Percentiles rank a stretch among this genome's conserved stretches.
phyloP scores from a whole-genome alignment of 1,140 invertebrate genomes.

The Radopholus similis region DNA sequence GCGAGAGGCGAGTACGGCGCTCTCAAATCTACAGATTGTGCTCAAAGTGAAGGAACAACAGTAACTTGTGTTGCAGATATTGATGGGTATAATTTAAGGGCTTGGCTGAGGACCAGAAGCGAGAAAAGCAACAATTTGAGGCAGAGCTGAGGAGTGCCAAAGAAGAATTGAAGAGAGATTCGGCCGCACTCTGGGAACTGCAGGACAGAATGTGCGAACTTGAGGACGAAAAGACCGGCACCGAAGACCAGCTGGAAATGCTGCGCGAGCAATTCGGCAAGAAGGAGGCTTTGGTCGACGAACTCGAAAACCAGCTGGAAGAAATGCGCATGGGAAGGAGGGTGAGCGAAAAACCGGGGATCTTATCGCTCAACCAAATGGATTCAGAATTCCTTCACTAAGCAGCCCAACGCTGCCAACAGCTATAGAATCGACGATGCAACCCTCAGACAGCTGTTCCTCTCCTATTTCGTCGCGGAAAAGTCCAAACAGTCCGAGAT shows the following conservation, averaged over 20 bases:
- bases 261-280: constrained; percentile 10
- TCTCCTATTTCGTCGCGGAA: constrained; percentile 28
- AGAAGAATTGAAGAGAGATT: not conserved
- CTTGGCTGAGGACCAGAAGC: constrained; percentile 22
- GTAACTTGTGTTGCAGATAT: not conserved
- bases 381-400: too few species aligned
- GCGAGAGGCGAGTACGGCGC: constrained; percentile 23
- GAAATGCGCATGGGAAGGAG: constrained; percentile 16
- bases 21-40: constrained; percentile 33
- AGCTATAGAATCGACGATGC: constrained; percentile 30
- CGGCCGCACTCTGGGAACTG: not conserved
- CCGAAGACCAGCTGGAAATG: constrained; percentile 3
- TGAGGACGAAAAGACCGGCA: constrained; percentile 13
- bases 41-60: not conserved
- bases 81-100: constrained; percentile 10
- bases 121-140: constrained; percentile 20
- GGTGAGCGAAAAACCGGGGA: not conserved
- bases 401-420: too few species aligned
- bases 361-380: too few species aligned
- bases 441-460: constrained; percentile 32
- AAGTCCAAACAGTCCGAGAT: constrained; percentile 35
- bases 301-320: constrained; percentile 33
- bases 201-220: not conserved
- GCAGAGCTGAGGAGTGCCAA: not conserved
- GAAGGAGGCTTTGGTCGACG: constrained; percentile 27